phyloP scores from a whole-genome alignment of 2,888 invertebrate genomes.

The Exephanes ischioxanthus region DNA sequence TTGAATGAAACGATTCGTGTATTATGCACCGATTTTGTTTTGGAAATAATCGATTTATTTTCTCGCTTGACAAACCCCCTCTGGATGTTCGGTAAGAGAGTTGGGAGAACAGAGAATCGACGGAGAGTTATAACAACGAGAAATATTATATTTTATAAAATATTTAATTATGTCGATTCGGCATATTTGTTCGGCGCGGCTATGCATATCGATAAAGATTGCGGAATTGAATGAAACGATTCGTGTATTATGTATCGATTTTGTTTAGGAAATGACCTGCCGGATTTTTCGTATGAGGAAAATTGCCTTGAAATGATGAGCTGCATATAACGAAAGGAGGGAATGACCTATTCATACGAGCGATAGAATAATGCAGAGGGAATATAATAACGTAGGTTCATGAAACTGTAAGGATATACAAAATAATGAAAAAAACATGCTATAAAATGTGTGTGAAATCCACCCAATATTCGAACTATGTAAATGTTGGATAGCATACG shows the following conservation, averaged over 20 bases:
- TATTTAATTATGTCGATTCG: background rate
- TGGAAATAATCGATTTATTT: constrained; percentile 55
- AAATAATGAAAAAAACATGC: background rate
- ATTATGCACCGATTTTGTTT: background rate
- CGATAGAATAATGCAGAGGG: background rate
- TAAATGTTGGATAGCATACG: background rate
- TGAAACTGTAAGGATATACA: background rate
- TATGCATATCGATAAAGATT: background rate
- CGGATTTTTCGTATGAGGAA: background rate
- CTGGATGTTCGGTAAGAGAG: background rate
- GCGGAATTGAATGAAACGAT: background rate
- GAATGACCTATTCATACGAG: background rate
- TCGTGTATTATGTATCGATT: background rate
- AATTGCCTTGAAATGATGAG: background rate
- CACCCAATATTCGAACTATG: background rate
- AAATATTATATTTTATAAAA: background rate
- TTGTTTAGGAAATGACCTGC: background rate
- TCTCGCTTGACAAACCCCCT: constrained; percentile 25
- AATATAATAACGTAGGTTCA: background rate
- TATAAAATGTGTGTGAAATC: background rate
- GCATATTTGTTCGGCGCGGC: background rate
- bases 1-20: background rate
- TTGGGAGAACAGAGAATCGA: background rate
- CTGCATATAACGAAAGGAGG: background rate
- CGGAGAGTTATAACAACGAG: background rate